A percentile compares a stretch with the other conserved stretches of the same genome.
Conservation (phyloP, 1,140 invertebrate species). For the Battus philenor region DNA sequence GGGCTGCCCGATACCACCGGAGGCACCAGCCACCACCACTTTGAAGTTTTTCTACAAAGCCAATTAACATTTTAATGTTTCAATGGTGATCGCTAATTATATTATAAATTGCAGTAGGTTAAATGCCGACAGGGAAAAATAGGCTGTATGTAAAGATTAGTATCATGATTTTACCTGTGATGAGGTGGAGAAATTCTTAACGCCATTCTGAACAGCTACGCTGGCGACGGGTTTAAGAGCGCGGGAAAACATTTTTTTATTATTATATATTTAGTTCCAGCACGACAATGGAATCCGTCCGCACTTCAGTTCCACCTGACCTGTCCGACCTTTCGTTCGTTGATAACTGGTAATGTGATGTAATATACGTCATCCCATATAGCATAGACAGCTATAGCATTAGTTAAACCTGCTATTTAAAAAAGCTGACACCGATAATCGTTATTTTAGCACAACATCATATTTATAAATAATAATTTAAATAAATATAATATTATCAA, state of each 20-base stretch:
- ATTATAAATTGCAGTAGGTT: not conserved
- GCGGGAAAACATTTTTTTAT: conserved; percentile 75
- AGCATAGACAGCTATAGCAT: not conserved
- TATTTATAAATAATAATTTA: not conserved
- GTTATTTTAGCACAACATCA: not conserved
- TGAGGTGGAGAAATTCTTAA: conserved; percentile 75
- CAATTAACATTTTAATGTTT: not conserved
- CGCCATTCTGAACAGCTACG: conserved; percentile 62
- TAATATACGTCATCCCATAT: conserved; percentile 7
- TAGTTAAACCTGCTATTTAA: not conserved
- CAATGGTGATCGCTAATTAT: not conserved
- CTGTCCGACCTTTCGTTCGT: conserved; percentile 60
- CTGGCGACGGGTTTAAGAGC: conserved; percentile 66
- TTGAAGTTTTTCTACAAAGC: conserved; percentile 83
- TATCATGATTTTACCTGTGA: conserved; percentile 70
- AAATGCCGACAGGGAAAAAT: not conserved
- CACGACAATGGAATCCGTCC: conserved; percentile 27
- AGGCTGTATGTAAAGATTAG: conserved; percentile 3
- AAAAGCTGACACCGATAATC: not conserved
- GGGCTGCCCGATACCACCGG: conserved; percentile 98
- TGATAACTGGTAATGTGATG: conserved; percentile 56
- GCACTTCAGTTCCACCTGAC: conserved; percentile 38
- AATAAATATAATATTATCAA: too few relatives aligned
- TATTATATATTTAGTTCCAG: conserved; percentile 25
- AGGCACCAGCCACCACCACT: conserved; percentile 97